A percentile compares a stretch with the other conserved stretches of the same genome.
Evolutionary conservation across 2,888 invertebrate species (phyloP).

Genomic region (Stenichneumon culpator): DNA sequence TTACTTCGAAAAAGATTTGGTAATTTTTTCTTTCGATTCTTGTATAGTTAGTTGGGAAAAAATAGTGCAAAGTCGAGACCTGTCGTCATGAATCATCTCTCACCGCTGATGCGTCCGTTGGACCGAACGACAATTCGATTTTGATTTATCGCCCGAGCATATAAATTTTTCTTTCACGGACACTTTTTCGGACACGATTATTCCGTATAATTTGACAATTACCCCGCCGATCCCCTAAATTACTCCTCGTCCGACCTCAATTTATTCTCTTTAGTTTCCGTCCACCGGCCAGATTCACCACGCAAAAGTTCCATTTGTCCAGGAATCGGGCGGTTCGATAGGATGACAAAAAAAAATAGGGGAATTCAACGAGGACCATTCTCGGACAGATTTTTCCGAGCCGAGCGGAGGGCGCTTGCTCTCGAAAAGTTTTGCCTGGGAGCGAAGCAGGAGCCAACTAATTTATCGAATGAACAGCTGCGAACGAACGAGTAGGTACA

Average conservation of each 20-base stretch:
- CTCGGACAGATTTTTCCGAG: constrained; percentile 23
- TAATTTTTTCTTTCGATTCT: neutral
- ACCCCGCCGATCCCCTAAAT: constrained; percentile 11
- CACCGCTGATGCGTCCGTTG: constrained; percentile 30
- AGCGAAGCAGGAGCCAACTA: constrained; percentile 19
- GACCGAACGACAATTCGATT: constrained; percentile 20
- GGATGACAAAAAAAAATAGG: neutral
- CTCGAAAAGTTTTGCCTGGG: constrained; percentile 13
- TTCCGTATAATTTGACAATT: constrained; percentile 62
- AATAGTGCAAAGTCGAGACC: neutral
- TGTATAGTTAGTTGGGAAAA: neutral
- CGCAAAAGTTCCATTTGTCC: constrained; percentile 55
- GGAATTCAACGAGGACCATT: neutral
- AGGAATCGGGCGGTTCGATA: neutral
- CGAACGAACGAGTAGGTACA: constrained; percentile 20
- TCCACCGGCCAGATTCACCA: constrained; percentile 31
- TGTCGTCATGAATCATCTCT: neutral
- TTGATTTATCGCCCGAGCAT: constrained; percentile 23
- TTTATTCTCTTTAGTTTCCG: constrained; percentile 16
- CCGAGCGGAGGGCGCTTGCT: neutral
- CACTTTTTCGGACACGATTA: constrained; percentile 51
- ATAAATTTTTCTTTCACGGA: constrained; percentile 19
- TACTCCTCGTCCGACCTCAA: neutral
- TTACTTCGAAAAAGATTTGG: neutral
- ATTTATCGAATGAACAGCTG: constrained; percentile 33